Conservation (phyloP, 2,797 vertebrate genomes). For the Gymnopithys bicolor region DNA sequence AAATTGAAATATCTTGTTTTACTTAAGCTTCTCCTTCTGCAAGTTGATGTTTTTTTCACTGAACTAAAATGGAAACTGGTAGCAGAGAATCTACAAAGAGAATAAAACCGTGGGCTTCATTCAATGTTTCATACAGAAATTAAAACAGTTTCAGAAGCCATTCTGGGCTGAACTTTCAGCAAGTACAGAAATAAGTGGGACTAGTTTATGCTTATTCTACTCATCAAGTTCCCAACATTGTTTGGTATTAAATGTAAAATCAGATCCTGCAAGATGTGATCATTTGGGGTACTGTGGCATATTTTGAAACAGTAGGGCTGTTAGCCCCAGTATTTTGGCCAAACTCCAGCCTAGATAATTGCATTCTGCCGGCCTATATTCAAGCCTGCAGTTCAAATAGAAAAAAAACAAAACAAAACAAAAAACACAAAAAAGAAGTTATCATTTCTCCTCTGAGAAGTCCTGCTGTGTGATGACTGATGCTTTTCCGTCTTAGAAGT, state of each 20-base stretch:
- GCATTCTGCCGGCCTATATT: constrained; percentile 67
- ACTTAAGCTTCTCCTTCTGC: background rate
- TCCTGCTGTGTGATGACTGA: background rate
- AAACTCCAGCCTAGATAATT: constrained; percentile 73
- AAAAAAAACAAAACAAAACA: background rate
- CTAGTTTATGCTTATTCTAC: background rate
- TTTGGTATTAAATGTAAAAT: constrained; percentile 65
- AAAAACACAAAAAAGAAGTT: background rate
- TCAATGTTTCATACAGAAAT: background rate
- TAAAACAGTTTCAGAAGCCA: background rate
- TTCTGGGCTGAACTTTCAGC: background rate
- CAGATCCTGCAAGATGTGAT: constrained; percentile 66
- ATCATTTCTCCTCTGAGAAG: background rate
- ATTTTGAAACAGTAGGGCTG: constrained; percentile 74
- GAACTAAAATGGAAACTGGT: background rate
- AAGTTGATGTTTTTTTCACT: background rate
- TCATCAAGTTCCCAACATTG: background rate
- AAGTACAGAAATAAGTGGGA: background rate
- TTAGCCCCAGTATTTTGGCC: constrained; percentile 67
- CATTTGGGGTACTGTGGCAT: constrained; percentile 71
- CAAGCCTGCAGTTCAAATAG: constrained; percentile 51
- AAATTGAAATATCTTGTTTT: background rate
- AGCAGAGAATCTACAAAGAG: background rate
- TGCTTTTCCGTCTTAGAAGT: background rate
- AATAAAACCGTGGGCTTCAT: background rate